Percentiles rank a stretch among this genome's conserved stretches.
Conservation (phyloP, 1,140 invertebrate genomes). For the Platyscapa corneri region DNA sequence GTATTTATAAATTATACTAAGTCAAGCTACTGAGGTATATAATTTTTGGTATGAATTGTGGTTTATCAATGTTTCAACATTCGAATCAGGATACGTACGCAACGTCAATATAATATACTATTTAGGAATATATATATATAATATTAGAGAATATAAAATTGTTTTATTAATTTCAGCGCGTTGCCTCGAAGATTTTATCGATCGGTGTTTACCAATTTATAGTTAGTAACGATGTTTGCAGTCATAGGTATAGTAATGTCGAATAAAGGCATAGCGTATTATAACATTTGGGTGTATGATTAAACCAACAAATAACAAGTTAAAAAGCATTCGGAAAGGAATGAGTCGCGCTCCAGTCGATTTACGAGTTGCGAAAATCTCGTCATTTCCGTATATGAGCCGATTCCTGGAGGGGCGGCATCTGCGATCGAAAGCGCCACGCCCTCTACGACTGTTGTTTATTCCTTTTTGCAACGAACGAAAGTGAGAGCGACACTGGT, state of each 20-base stretch:
- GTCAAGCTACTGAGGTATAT: background rate
- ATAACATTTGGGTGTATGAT: background rate
- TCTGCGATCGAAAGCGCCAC: slow-evolving; percentile 49
- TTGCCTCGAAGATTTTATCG: no score
- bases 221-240: no score
- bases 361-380: background rate
- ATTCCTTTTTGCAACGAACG: slow-evolving; percentile 1
- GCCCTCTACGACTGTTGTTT: slow-evolving; percentile 34
- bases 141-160: no score
- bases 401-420: background rate
- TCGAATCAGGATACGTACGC: no score
- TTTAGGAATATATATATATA: no score
- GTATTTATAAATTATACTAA: no score
- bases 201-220: no score
- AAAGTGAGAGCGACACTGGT: slow-evolving; percentile 2
- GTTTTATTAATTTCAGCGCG: no score
- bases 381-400: background rate
- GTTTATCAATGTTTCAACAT: no score
- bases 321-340: background rate
- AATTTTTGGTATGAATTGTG: no score
- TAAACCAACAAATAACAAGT: background rate
- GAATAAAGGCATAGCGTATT: background rate
- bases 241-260: no score
- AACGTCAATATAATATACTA: no score
- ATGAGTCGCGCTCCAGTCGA: background rate